Evolutionary conservation across 2,113 vertebrate species (phyloP), one percentile per base, ranked within the genome.

Genomic region (Stigmatopora argus): DNA sequence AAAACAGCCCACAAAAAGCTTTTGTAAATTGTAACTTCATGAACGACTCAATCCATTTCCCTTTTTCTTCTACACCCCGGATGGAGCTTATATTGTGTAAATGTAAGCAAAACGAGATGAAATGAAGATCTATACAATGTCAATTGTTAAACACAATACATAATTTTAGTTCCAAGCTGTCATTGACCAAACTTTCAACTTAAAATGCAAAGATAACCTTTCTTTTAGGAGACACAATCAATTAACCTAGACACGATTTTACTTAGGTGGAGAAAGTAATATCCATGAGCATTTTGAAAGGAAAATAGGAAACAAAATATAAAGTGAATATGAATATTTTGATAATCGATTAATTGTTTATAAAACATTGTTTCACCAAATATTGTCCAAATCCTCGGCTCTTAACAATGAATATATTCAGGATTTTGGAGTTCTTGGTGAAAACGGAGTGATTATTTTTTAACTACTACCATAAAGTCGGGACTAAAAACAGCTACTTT

Each of bases 11-110:
- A 44, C 12, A 26, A 64, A 71, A 68, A 44, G n/a, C 31, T 65
- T 77, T 41, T 41, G 38, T 41, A 10, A 41, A 41, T 41, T 70
- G 56, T 66, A 47, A 65, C 62, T 65, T 63, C 19, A 53, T 66
- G 71, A 66, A 34, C 7, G 14, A 7, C 66, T 66, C 0, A 0
- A 12, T 21, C 60, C 18, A 11, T 34, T 48, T 65, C 62, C 53
- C 49, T 31, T 31, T 55, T 6, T 31, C 4, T 31, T 55, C 13
- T 55, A n/a, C 2, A 7, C 26, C 14, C 5, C 17, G 35, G 15
- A 38, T 38, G n/a, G 35, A 60, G 12, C 0, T 21, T 44, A 60
- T n/a, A 60, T 21, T 60, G 58, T 44, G 58, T 60, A 44, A 21
- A 21, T 61, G n/a, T 45, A 12, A 12, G 19, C 45, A 11, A 21